Percentiles rank a stretch among this genome's conserved stretches.
Conservation (phyloP, 2,888 invertebrate genomes). For the Noctua fimbriata region DNA sequence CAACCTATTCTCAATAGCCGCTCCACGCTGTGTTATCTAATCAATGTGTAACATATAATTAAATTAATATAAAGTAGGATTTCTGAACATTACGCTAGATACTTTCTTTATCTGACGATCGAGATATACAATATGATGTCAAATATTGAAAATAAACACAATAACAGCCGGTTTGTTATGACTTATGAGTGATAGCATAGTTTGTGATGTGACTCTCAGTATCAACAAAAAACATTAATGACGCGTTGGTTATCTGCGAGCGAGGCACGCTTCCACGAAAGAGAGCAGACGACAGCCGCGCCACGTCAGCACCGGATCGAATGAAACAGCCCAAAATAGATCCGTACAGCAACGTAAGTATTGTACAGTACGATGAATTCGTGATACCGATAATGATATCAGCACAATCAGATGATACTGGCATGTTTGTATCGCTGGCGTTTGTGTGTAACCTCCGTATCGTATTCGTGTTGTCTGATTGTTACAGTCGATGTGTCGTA, state of each 20-base stretch:
- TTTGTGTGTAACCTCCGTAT: conserved; percentile 58
- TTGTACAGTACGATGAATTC: conserved; percentile 66
- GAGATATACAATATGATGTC: conserved; percentile 56
- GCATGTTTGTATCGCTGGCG: conserved; percentile 45
- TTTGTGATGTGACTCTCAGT: conserved; percentile 66
- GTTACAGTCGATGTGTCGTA: conserved; percentile 57
- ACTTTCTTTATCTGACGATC: conserved; percentile 50
- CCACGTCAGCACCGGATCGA: conserved; percentile 73
- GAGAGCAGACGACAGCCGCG: conserved; percentile 72
- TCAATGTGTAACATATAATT: conserved; percentile 62
- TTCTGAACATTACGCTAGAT: conserved; percentile 33
- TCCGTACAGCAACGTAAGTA: conserved; percentile 75
- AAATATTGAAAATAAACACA: conserved; percentile 61
- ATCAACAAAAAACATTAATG: conserved; percentile 63
- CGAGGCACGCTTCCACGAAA: conserved; percentile 71
- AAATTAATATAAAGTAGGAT: conserved; percentile 49
- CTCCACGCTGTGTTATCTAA: conserved; percentile 69
- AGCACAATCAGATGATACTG: conserved; percentile 62
- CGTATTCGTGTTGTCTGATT: conserved; percentile 59
- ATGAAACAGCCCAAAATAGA: conserved; percentile 77
- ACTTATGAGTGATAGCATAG: conserved; percentile 69
- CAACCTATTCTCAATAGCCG: conserved; percentile 57
- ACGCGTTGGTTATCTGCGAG: conserved; percentile 59
- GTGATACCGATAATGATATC: conserved; percentile 71
- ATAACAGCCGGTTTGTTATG: conserved; percentile 69